Conservation (phyloP, 64 coral and sea anemone genomes). For the Montipora sp. region DNA sequence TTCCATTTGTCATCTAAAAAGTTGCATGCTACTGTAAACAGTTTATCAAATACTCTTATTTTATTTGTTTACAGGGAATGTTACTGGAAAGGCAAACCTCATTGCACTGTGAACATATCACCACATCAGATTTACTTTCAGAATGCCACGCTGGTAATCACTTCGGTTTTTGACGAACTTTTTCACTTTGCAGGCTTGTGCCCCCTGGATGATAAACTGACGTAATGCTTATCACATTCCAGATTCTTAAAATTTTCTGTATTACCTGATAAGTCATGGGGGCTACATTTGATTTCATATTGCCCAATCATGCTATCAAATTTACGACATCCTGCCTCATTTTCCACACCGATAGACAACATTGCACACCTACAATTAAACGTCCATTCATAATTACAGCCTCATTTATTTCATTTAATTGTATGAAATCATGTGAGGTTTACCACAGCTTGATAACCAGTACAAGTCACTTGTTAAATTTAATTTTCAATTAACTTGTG, state of each 20-base stretch:
- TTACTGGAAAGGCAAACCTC: neutral
- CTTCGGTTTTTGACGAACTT: neutral
- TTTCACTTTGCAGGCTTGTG: slow-evolving; percentile 3
- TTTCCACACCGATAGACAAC: no score
- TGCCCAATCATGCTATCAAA: neutral
- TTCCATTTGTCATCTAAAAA: slow-evolving; percentile 3
- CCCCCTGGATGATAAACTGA: neutral
- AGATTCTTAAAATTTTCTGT: neutral
- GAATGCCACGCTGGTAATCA: neutral
- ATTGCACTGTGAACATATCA: neutral
- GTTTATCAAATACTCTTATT: neutral
- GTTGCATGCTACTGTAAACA: neutral
- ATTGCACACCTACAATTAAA: no score
- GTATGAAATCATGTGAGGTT: no score
- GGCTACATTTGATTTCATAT: neutral
- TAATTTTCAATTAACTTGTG: neutral
- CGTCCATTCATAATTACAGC: no score
- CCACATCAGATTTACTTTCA: neutral
- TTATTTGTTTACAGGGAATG: slow-evolving; percentile 18
- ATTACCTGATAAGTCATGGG: neutral
- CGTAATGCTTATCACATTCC: slow-evolving; percentile 11
- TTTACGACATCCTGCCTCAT: neutral
- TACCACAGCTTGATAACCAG: no score
- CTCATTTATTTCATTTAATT: no score
- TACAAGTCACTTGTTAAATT: neutral